phyloP scores from a whole-genome alignment of 2,113 vertebrate species.

The Odontesthes bonariensis region DNA sequence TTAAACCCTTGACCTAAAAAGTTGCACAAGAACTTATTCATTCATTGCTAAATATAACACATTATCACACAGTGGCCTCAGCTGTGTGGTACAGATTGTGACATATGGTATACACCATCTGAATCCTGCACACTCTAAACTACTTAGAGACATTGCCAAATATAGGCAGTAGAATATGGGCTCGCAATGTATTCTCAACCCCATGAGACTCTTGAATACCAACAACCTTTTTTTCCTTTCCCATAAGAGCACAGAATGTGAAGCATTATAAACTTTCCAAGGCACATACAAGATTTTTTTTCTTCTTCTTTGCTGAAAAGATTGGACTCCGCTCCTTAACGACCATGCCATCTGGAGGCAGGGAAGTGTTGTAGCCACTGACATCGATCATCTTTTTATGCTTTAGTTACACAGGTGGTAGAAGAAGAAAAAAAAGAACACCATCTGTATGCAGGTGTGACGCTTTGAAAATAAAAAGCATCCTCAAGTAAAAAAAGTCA shows the following conservation, averaged over 20 bases:
- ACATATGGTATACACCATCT: constrained; percentile 54
- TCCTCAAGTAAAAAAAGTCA: constrained; percentile 19
- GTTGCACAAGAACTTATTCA: background rate
- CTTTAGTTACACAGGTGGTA: constrained; percentile 72
- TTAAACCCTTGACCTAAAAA: constrained; percentile 5
- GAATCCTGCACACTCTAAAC: constrained; percentile 40
- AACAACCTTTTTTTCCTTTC: constrained; percentile 23
- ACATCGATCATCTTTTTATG: constrained; percentile 80
- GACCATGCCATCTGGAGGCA: constrained; percentile 78
- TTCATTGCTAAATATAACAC: background rate
- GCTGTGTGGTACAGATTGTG: constrained; percentile 35
- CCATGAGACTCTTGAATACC: constrained; percentile 33
- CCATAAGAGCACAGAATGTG: constrained; percentile 19
- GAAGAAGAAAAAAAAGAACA: constrained; percentile 40
- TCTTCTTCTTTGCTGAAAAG: constrained; percentile 47
- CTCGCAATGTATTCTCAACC: constrained; percentile 44
- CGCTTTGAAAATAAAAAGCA: constrained; percentile 59
- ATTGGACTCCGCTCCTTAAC: constrained; percentile 71
- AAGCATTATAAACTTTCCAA: constrained; percentile 24
- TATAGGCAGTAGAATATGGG: constrained; percentile 47
- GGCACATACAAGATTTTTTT: constrained; percentile 12
- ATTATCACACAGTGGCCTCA: constrained; percentile 35
- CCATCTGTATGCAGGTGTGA: constrained; percentile 78
- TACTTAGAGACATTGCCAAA: constrained; percentile 44
- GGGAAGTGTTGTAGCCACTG: constrained; percentile 67